Conservation (phyloP, 2,113 vertebrate genomes). For the Takifugu bimaculatus region DNA sequence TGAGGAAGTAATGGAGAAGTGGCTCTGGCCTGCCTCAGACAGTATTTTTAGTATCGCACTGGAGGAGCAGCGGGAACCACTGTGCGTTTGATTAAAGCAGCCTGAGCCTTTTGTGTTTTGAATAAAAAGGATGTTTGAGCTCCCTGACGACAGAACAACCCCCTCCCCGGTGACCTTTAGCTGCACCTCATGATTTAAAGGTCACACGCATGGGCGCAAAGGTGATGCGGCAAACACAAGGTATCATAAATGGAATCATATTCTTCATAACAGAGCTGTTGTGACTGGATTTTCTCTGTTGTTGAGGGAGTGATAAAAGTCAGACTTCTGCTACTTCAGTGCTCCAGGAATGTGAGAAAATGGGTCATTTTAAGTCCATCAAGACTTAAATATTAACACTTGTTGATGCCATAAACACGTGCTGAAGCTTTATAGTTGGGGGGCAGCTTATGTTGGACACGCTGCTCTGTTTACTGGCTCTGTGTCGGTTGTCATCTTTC, state of each 20-base stretch:
- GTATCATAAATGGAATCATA: too few relatives aligned
- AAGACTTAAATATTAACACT: too few relatives aligned
- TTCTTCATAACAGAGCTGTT: too few relatives aligned
- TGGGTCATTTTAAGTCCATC: too few relatives aligned
- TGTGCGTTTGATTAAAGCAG: constrained; percentile 15
- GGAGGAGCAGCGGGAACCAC: constrained; percentile 7
- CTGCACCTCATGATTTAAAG: constrained; percentile 15
- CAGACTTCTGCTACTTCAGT: too few relatives aligned
- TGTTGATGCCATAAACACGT: too few relatives aligned
- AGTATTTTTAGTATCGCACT: not conserved
- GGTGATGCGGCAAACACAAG: not conserved
- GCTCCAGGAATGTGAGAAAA: too few relatives aligned
- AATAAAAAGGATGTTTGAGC: constrained; percentile 31
- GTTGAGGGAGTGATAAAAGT: too few relatives aligned
- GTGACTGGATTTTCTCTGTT: too few relatives aligned
- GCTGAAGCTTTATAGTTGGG: too few relatives aligned
- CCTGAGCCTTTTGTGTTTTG: constrained; percentile 17
- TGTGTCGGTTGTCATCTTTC: not conserved
- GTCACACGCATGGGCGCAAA: constrained; percentile 8
- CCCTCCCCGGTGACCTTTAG: constrained; percentile 43
- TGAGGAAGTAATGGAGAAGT: not conserved
- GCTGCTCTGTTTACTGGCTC: not conserved
- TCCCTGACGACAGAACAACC: constrained; percentile 34
- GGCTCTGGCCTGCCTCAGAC: not conserved
- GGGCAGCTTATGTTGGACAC: constrained; percentile 6